Percentiles rank a stretch among this genome's conserved stretches.
Conservation (phyloP, 2,113 vertebrate species). For the Mugil cephalus region DNA sequence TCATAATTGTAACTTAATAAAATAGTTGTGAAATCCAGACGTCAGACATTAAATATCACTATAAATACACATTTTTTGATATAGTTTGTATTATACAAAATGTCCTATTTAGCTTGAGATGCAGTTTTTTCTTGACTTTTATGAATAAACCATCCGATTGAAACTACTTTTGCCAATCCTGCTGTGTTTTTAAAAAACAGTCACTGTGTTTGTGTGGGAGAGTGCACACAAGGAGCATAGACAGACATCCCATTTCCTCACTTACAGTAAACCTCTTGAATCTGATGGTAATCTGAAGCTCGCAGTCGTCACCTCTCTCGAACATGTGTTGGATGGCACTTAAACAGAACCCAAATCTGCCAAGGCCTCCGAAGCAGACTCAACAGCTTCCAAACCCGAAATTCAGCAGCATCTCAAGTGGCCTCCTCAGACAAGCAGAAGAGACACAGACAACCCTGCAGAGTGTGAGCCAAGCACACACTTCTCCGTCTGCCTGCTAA, state of each 20-base stretch:
- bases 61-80: too few species aligned
- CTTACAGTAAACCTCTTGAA: constrained; percentile 10
- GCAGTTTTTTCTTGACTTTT: not conserved
- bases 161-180: not conserved
- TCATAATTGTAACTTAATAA: too few species aligned
- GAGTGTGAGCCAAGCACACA: constrained; percentile 46
- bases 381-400: constrained; percentile 53
- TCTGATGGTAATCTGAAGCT: constrained; percentile 37
- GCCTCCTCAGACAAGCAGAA: constrained; percentile 48
- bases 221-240: not conserved
- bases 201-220: not conserved
- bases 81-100: too few species aligned
- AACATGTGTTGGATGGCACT: constrained; percentile 45
- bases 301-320: constrained; percentile 25
- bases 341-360: constrained; percentile 35
- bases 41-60: too few species aligned
- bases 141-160: not conserved
- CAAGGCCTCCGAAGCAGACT: constrained; percentile 55
- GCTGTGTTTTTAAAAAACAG: not conserved
- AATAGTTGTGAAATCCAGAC: too few species aligned
- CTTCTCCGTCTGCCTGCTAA: constrained; percentile 56
- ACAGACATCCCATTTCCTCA: constrained; percentile 14
- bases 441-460: constrained; percentile 56
- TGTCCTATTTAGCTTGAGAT: not conserved
- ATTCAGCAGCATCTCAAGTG: constrained; percentile 65